Percentiles rank a stretch among this genome's conserved stretches.
phyloP scores from a whole-genome alignment of 2,888 invertebrate genomes.

The Drosophila demipolita region DNA sequence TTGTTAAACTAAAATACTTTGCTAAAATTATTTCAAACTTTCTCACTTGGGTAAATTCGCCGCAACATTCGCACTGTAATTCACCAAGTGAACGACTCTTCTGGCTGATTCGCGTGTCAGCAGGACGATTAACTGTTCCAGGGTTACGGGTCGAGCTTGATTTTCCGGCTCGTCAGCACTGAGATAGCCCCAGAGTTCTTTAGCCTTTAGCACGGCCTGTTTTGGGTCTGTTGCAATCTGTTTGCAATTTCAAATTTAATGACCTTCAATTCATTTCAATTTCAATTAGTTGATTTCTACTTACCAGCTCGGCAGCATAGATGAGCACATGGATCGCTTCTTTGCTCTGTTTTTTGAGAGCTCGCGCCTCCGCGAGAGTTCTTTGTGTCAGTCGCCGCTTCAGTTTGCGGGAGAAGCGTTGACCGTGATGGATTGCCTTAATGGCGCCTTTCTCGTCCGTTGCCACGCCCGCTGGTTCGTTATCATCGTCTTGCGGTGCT shows the following conservation, averaged over 20 bases:
- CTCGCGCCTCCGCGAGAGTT: conserved; percentile 92
- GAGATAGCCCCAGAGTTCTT: conserved; percentile 89
- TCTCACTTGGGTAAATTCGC: conserved; percentile 87
- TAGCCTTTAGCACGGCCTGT: conserved; percentile 90
- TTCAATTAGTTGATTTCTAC: conserved; percentile 44
- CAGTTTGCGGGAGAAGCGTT: conserved; percentile 91
- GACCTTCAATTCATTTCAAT: neutral
- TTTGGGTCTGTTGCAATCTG: conserved; percentile 93
- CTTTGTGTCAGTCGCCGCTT: conserved; percentile 91
- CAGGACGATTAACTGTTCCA: conserved; percentile 91
- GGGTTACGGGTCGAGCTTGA: conserved; percentile 91
- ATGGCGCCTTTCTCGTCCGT: conserved; percentile 86
- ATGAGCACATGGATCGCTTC: conserved; percentile 91
- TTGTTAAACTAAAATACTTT: neutral
- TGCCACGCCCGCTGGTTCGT: conserved; percentile 52
- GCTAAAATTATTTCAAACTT: neutral
- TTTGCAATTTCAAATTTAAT: conserved; percentile 9
- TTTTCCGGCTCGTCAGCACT: conserved; percentile 93
- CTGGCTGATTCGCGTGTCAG: conserved; percentile 92
- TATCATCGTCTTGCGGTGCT: conserved; percentile 77
- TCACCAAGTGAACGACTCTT: conserved; percentile 91
- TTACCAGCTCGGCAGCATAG: conserved; percentile 92
- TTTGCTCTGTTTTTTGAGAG: conserved; percentile 91
- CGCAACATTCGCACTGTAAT: conserved; percentile 88
- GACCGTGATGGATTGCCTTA: conserved; percentile 92